Evolutionary conservation across 1,140 invertebrate species (phyloP), one percentile per base, ranked within the genome.

Genomic region (Bilobella aurantiaca): DNA sequence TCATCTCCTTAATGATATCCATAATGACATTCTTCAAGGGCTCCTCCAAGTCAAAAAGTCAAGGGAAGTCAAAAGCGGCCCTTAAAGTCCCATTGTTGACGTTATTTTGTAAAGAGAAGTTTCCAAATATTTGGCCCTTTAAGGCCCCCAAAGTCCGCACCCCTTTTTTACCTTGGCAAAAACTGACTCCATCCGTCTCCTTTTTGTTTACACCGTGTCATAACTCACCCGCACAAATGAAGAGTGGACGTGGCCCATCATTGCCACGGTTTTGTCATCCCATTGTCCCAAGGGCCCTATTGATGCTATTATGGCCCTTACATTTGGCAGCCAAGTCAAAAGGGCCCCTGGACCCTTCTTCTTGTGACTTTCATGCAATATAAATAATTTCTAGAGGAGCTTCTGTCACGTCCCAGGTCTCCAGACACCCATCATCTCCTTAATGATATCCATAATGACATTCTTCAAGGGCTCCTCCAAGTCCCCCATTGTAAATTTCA

Each of bases 111-210:
- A 42, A 42, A n/a, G 8, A 42, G 37, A 42, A 12, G 49, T 28
- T 47, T 68, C 66, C 63, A 68, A 68, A 68, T 68, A 68, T 68
- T 68, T 68, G 64, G 66, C n/a, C n/a, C n/a, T n/a, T n/a, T n/a
- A n/a, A n/a, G n/a, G n/a, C n/a, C n/a, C n/a, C n/a, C n/a, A n/a
- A n/a, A n/a, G n/a, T n/a, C n/a, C n/a, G 66, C 34, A 3, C 27
- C 46, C 25, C 30, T 62, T 28, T 63, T 37, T 56, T 58, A 57
- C 42, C 58, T 62, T 37, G 46, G 30, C 27, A 32, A 64, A 27
- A 46, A n/a, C n/a, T n/a, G 49, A 23, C 49, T 23, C 49, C 21
- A 18, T 5, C 5, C 8, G 23, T 23, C 21, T 23, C 25, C 18
- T 42, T 42, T 42, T 42, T 42, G 34, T 53, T 53, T 53, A 53